These are phyloP conservation scores for Tryphoninae sp. DNA, from an alignment of 2,888 invertebrate genomes.

Conservation along the genomic window DNA sequence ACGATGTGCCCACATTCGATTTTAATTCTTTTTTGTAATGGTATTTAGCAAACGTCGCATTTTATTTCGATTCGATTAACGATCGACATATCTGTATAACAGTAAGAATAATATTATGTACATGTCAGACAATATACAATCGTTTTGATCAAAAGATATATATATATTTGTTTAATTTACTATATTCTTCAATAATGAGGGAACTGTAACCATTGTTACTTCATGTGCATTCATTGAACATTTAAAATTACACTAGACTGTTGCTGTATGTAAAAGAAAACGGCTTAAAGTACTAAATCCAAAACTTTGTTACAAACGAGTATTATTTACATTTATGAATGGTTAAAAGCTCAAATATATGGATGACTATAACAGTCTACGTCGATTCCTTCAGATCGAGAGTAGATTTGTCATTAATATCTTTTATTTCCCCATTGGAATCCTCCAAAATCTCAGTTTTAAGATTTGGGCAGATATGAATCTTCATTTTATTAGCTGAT, in stretches of 20 bases:
- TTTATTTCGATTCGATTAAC: neutral
- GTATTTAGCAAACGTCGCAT: neutral
- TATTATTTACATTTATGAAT: neutral
- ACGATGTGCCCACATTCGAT: neutral
- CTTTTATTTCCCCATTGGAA: neutral
- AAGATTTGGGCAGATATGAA: slow-evolving; percentile 35
- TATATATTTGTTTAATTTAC: slow-evolving; percentile 21
- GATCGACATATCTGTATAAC: slow-evolving; percentile 2
- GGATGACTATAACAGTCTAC: neutral
- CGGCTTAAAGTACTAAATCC: neutral
- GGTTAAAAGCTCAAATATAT: too few species aligned
- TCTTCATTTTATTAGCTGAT: slow-evolving; percentile 21
- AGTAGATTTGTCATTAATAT: neutral
- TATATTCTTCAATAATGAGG: neutral
- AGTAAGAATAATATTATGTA: slow-evolving; percentile 3
- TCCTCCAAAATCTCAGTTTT: neutral
- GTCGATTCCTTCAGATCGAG: neutral
- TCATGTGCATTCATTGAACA: slow-evolving; percentile 28
- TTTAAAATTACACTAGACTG: slow-evolving; percentile 13
- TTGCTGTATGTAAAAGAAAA: neutral
- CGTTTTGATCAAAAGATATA: slow-evolving; percentile 39
- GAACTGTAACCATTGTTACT: slow-evolving; percentile 9
- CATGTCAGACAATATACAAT: neutral
- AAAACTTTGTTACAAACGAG: neutral
- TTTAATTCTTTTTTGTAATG: neutral